Evolutionary conservation across 23 tunicate species (phyloP).

Genomic region (Halocynthia aurantium): DNA sequence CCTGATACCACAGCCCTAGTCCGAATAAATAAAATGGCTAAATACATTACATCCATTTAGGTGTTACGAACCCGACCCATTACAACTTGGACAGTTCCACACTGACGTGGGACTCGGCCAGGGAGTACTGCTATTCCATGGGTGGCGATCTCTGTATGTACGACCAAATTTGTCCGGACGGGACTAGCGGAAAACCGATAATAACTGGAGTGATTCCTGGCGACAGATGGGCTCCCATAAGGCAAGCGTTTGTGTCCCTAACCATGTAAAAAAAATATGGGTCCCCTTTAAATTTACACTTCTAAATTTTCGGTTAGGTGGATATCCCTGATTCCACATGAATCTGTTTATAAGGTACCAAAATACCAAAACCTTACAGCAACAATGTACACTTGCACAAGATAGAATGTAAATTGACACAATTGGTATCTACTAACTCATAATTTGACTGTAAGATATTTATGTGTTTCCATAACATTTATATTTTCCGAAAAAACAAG

Average conservation of each 20-base stretch:
- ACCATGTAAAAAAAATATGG: neutral
- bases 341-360: neutral
- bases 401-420: too few relatives aligned
- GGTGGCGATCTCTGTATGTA: constrained; percentile 39
- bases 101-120: constrained; percentile 36
- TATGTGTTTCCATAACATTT: neutral
- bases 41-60: neutral
- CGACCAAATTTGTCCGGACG: constrained; percentile 36
- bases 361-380: too few relatives aligned
- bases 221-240: constrained; percentile 69
- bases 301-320: too few relatives aligned
- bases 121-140: constrained; percentile 21
- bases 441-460: too few relatives aligned
- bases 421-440: too few relatives aligned
- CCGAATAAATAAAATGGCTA: too few relatives aligned
- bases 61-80: neutral
- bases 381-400: too few relatives aligned
- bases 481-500: too few relatives aligned
- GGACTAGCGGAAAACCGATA: constrained; percentile 29
- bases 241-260: constrained; percentile 19
- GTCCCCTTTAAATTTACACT: too few relatives aligned
- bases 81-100: constrained; percentile 1
- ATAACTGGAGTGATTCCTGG: constrained; percentile 36
- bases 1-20: too few relatives aligned
- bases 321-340: too few relatives aligned